phyloP scores from a whole-genome alignment of 2,113 vertebrate genomes.

The Picathartes gymnocephalus region DNA sequence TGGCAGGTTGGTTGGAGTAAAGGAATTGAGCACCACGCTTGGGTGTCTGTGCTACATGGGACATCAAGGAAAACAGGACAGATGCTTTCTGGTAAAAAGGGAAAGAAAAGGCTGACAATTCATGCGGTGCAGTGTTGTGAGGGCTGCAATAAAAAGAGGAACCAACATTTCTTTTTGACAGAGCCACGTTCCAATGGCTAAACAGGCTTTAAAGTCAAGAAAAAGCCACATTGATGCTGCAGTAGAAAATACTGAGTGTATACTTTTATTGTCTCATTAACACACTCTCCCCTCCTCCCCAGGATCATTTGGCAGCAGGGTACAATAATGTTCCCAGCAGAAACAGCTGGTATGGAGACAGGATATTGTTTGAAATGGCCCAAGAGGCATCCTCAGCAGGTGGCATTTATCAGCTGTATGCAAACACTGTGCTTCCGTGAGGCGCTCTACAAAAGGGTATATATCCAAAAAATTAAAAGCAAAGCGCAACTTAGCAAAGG shows the following conservation, averaged over 20 bases:
- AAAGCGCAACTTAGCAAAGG: background rate
- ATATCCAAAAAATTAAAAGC: background rate
- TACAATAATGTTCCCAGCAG: background rate
- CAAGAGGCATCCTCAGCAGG: background rate
- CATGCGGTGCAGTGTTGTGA: background rate
- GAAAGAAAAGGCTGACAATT: background rate
- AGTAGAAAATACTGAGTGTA: background rate
- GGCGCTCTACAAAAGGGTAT: background rate
- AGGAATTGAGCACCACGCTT: background rate
- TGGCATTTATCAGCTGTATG: slow-evolving; percentile 21
- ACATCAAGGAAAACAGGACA: background rate
- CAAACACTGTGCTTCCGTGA: accelerated
- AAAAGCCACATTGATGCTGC: background rate
- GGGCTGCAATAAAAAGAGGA: background rate
- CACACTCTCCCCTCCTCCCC: background rate
- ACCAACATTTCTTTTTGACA: background rate
- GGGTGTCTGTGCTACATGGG: background rate
- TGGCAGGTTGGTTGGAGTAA: background rate
- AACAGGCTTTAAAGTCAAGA: background rate
- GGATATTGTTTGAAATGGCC: background rate
- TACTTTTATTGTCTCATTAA: slow-evolving; percentile 31
- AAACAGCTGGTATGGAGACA: background rate
- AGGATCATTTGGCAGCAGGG: background rate
- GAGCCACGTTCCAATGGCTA: background rate
- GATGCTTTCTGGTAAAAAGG: background rate